Evolutionary conservation across 2,888 invertebrate species (phyloP), one percentile per base, ranked within the genome.

Genomic region (Synanthedon tipuliformis): DNA sequence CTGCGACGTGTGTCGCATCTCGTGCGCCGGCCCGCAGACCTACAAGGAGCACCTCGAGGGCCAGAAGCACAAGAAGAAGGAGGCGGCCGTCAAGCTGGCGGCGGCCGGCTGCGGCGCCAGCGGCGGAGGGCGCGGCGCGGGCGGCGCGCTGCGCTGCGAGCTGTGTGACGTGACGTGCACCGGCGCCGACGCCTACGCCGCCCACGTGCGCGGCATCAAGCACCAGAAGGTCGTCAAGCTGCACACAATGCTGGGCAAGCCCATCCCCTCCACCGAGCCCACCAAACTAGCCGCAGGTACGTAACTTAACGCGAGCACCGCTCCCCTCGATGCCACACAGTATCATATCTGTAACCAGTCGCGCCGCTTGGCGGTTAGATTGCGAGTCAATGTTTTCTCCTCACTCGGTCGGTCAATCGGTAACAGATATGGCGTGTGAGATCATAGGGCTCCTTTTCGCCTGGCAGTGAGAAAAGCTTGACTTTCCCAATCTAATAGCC

Each of bases 1-100:
- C 84, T 99, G 99, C 78, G 98, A 99, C 80, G 97, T 98, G 12
- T 99, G 99, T 85, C 98, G 99, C 84, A 98, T 99, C 71, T 98
- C 97, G 71, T 98, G 97, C 81, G 97, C 96, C 59, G 97, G 97
- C 0, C 96, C 96, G 3, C 70, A 84, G 85, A 86, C 86, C 1
- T 86, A 85, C 81, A 86, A 85, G 60, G 99, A 99, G 80, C 99
- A 99, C 89, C 89, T 99, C 72, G 98, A 98, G 75, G 99, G 99
- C 0, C 98, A 98, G 83, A 97, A 97, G 81, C 99, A 99, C 87
- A 99, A 99, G 90, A 99, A 98, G 89, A 96, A 98, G 78, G 99
- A 98, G 78, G 95, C 71, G 89, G 92, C 62, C 83, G 92, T 64
- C 85, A 90, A 66, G 90, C 90, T 59, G 90, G 89, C 65, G 89